A percentile compares a stretch with the other conserved stretches of the same genome.
Conservation (phyloP, 2,797 vertebrate genomes). For the Pteronotus mesoamericanus region DNA sequence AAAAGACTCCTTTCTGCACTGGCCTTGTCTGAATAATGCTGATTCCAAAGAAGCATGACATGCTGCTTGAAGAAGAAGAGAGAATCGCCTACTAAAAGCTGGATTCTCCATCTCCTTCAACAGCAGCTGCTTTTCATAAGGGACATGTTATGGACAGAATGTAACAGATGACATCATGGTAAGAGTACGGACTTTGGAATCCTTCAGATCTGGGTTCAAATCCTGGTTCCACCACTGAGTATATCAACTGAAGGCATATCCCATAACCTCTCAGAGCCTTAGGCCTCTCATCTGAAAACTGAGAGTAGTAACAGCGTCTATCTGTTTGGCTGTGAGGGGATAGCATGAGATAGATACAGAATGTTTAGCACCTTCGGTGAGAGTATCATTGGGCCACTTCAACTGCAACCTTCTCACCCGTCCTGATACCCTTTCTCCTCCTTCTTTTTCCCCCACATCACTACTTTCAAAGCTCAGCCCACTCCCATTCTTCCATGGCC, state of each 20-base stretch:
- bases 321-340: not conserved
- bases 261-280: not conserved
- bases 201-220: not conserved
- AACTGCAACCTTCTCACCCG: too few species aligned
- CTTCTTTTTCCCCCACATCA: not conserved
- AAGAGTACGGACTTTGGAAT: not conserved
- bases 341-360: not conserved
- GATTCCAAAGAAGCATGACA: not conserved
- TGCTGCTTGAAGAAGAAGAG: not conserved
- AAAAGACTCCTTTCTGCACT: not conserved
- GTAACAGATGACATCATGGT: not conserved
- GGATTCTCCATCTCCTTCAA: not conserved
- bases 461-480: not conserved
- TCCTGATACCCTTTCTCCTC: not conserved
- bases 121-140: not conserved
- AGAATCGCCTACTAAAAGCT: not conserved
- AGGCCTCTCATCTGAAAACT: not conserved
- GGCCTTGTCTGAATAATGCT: not conserved
- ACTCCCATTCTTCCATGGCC: too few species aligned
- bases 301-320: not conserved
- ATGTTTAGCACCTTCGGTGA: not conserved
- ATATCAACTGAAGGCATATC: not conserved
- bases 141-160: not conserved
- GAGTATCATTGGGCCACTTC: not conserved
- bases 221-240: not conserved